These are phyloP conservation scores for Eulithis prunata DNA, from an alignment of 2,888 invertebrate species.

Conservation along the genomic window DNA sequence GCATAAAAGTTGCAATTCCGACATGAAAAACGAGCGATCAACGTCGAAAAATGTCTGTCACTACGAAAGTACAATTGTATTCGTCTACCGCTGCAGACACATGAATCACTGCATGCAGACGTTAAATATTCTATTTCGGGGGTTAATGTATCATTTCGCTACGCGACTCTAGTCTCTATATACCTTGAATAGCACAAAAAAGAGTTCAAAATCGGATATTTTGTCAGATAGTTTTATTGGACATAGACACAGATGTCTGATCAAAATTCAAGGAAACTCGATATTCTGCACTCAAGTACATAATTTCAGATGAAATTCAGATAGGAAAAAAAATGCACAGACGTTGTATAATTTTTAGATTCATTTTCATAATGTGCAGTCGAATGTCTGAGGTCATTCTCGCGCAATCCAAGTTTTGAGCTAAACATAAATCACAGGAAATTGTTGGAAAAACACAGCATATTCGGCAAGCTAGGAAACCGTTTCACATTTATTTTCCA, in stretches of 20 bases:
- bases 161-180: slow-evolving; percentile 51
- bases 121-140: slow-evolving; percentile 68
- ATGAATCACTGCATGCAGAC: slow-evolving; percentile 78
- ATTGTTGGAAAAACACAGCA: background rate
- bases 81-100: slow-evolving; percentile 79
- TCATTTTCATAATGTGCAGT: slow-evolving; percentile 82
- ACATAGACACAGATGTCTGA: slow-evolving; percentile 66
- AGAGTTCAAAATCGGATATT: slow-evolving; percentile 50
- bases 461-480: background rate
- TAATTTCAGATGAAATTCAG: slow-evolving; percentile 72
- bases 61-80: slow-evolving; percentile 68
- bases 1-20: slow-evolving; percentile 47
- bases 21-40: slow-evolving; percentile 56
- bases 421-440: slow-evolving; percentile 14
- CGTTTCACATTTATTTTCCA: too few species aligned
- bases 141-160: slow-evolving; percentile 54
- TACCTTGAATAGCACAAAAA: slow-evolving; percentile 7
- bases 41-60: slow-evolving; percentile 56
- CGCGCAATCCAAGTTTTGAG: slow-evolving; percentile 37
- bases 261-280: slow-evolving; percentile 83
- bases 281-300: slow-evolving; percentile 81
- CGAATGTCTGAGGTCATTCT: slow-evolving; percentile 72
- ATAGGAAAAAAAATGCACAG: slow-evolving; percentile 80
- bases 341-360: slow-evolving; percentile 80
- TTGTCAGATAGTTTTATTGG: slow-evolving; percentile 50